Conservation (phyloP, 2,888 invertebrate genomes). For the Oligia latruncula region DNA sequence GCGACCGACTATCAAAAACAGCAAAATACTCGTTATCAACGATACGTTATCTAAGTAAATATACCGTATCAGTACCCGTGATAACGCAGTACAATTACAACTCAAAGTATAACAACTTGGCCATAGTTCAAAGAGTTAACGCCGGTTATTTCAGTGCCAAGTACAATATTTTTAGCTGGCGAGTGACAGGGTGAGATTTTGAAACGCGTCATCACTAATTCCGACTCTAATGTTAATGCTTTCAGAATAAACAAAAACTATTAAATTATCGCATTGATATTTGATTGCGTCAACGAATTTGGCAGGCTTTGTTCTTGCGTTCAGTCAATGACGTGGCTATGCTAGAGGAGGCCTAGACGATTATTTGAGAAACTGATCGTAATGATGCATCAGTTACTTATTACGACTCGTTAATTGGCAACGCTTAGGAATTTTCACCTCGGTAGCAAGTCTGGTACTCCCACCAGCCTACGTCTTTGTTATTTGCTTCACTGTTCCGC, state of each 20-base stretch:
- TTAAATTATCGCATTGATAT: slow-evolving; percentile 47
- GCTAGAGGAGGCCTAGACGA: slow-evolving; percentile 22
- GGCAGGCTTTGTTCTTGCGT: slow-evolving; percentile 47
- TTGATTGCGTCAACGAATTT: slow-evolving; percentile 50
- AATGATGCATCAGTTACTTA: slow-evolving; percentile 41
- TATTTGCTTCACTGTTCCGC: slow-evolving; percentile 13
- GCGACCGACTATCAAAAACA: slow-evolving; percentile 32
- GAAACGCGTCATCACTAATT: slow-evolving; percentile 75
- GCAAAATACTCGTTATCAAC: slow-evolving; percentile 48
- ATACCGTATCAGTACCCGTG: slow-evolving; percentile 50
- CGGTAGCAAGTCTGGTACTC: slow-evolving; percentile 28
- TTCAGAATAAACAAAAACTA: slow-evolving; percentile 65
- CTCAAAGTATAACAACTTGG: slow-evolving; percentile 75
- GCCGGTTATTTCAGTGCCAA: slow-evolving; percentile 86
- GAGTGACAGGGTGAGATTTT: slow-evolving; percentile 79
- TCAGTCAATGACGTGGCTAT: slow-evolving; percentile 26
- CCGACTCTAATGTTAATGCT: slow-evolving; percentile 60
- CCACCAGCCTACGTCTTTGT: slow-evolving; percentile 10
- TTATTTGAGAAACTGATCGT: slow-evolving; percentile 43
- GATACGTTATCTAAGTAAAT: slow-evolving; percentile 55
- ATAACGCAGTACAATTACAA: slow-evolving; percentile 59
- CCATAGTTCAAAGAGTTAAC: slow-evolving; percentile 85
- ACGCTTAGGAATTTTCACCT: slow-evolving; percentile 42
- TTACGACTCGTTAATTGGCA: slow-evolving; percentile 49
- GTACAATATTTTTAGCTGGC: slow-evolving; percentile 86